Base-by-base conservation (phyloP, 2,113 vertebrate species). In the Toxotes jaculatrix region DNA sequence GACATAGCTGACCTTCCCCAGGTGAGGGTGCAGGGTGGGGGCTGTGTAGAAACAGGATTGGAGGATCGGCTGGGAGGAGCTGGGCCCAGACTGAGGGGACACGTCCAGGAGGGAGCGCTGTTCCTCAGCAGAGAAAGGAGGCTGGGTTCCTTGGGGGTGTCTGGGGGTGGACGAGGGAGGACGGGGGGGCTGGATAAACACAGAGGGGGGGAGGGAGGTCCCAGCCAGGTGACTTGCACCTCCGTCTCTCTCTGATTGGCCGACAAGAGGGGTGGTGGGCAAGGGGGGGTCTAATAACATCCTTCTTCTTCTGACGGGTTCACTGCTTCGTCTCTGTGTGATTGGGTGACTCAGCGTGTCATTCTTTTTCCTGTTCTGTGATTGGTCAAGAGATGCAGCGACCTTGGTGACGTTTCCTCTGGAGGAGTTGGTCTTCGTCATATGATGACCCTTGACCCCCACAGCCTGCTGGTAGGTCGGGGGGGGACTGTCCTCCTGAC, bases 391-490 rank as follows among this genome's bases (percentile, higher is more conserved):
- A 84, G 86, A 68, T 12, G 66, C 71, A 14, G 68, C 8, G 0
- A 60, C 65, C 36, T 82, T 89, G 42, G 59, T 53, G 11, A 82
- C 36, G 13, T 45, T 77, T 78, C 77, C 77, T 76, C 42, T 76
- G 8, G 49, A 23, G 23, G 74, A 12, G n/a, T 27, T 65, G 8
- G 74, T 91, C 34, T 57, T 87, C 2, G 70, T 74, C 76, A 81
- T 72, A 19, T 65, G 53, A 6, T 68, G 77, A 57, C 65, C 69
- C 68, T 86, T 90, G 51, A 86, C 76, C 59, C 79, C 91, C 32
- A 78, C 78, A 0, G 74, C 86, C 72, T 84, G 87, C 75, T 89
- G 83, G 61, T 84, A 80, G 55, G 71, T 80, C 3, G 87, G 87
- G 5, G 19, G 79, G 2, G 67, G 43, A 3, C 74, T 89, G 11